phyloP scores from a whole-genome alignment of 2,797 vertebrate species.

The Poliocrania exsul region DNA sequence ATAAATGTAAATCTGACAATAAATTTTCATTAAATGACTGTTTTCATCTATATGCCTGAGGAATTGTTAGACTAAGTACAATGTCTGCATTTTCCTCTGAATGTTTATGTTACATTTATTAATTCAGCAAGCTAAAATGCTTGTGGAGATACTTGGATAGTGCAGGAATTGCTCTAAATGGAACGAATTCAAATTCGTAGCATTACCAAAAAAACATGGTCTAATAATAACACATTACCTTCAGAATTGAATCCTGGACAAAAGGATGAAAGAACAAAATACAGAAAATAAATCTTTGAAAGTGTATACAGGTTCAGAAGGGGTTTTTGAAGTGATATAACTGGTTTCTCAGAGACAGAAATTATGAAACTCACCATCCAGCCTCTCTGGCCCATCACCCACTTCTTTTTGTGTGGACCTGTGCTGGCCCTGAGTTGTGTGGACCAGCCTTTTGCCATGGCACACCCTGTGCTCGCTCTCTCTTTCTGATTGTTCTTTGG shows the following conservation, averaged over 20 bases:
- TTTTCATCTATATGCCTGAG: background rate
- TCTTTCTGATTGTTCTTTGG: background rate
- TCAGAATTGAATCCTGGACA: background rate
- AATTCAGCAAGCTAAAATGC: constrained; percentile 19
- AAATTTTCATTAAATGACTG: background rate
- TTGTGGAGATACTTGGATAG: constrained; percentile 3
- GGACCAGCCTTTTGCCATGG: background rate
- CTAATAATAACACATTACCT: background rate
- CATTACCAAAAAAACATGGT: background rate
- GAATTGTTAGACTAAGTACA: background rate
- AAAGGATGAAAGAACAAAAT: background rate
- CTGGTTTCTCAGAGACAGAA: background rate
- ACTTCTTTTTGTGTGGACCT: background rate
- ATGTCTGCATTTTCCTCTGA: background rate
- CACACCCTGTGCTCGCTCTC: background rate
- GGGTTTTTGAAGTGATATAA: background rate
- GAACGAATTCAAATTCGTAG: background rate
- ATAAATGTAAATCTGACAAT: background rate
- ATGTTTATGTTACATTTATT: constrained; percentile 47
- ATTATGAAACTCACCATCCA: background rate
- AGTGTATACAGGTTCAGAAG: background rate
- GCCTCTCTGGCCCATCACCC: background rate
- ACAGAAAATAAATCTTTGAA: background rate
- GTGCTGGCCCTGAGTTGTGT: background rate
- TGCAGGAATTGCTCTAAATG: background rate